Conservation (phyloP, 2,888 invertebrate species). For the Ichneumoninae sp. region DNA sequence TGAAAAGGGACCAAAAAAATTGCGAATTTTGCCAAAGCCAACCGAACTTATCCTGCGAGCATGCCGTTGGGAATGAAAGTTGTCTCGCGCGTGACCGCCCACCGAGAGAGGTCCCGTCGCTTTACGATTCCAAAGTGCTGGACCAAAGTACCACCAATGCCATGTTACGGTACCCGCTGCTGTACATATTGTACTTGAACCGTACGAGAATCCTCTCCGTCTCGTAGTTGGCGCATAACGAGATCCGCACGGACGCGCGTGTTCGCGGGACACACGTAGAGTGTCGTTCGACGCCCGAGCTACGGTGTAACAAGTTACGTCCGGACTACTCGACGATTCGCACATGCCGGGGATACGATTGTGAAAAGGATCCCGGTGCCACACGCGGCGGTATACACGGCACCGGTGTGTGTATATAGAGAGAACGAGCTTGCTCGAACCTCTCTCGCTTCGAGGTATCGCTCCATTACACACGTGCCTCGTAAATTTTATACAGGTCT, state of each 20-base stretch:
- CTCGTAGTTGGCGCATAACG: constrained; percentile 32
- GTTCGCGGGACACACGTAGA: constrained; percentile 40
- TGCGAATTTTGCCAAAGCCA: neutral
- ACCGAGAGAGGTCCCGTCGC: constrained; percentile 30
- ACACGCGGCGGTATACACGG: constrained; percentile 22
- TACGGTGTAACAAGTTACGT: constrained; percentile 62
- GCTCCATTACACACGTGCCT: constrained; percentile 54
- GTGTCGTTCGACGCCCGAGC: constrained; percentile 52
- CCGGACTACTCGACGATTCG: constrained; percentile 53
- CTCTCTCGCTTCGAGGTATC: constrained; percentile 43
- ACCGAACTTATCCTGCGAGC: neutral
- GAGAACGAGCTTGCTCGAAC: constrained; percentile 17
- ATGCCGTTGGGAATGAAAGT: constrained; percentile 31
- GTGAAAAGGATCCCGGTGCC: constrained; percentile 46
- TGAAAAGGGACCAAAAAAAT: neutral
- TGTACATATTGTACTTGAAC: constrained; percentile 15
- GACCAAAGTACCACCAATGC: constrained; percentile 10
- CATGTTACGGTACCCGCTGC: constrained; percentile 10
- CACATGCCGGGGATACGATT: constrained; percentile 47
- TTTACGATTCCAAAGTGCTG: constrained; percentile 54
- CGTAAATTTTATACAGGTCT: constrained; percentile 58
- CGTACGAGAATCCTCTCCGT: constrained; percentile 36
- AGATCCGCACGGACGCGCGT: constrained; percentile 36
- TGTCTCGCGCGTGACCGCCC: constrained; percentile 27
- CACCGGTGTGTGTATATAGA: neutral